These are phyloP conservation scores for Furcula furcula DNA, from an alignment of 2,888 invertebrate genomes.

Conservation along the genomic window DNA sequence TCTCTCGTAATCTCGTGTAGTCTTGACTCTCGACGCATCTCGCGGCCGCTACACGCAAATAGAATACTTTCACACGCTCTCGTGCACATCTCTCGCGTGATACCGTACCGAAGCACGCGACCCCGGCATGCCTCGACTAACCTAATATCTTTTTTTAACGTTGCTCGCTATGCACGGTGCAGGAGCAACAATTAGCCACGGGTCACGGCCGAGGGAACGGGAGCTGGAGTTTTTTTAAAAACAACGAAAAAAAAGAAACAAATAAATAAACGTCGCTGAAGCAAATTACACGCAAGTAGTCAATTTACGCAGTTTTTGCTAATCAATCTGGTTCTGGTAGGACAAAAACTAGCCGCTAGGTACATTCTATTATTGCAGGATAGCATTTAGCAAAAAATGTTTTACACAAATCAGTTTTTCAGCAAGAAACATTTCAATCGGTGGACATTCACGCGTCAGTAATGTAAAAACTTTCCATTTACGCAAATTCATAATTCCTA, in stretches of 20 bases:
- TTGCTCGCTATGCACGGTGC: background rate
- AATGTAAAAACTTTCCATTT: too few species aligned
- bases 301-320: conserved; percentile 2
- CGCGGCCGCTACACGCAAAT: background rate
- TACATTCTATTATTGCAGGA: background rate
- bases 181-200: background rate
- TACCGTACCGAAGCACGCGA: background rate
- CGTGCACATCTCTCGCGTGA: background rate
- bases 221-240: background rate
- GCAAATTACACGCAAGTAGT: background rate
- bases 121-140: background rate
- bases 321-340: background rate
- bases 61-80: background rate
- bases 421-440: background rate
- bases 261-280: background rate
- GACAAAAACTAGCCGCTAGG: background rate
- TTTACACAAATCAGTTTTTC: background rate
- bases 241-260: background rate
- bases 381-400: background rate
- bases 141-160: background rate
- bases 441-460: too few species aligned
- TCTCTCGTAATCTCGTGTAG: too few species aligned
- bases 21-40: background rate
- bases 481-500: too few species aligned
- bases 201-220: conserved; percentile 1